Conservation (phyloP, 2,113 vertebrate genomes). For the Silurus meridionalis region DNA sequence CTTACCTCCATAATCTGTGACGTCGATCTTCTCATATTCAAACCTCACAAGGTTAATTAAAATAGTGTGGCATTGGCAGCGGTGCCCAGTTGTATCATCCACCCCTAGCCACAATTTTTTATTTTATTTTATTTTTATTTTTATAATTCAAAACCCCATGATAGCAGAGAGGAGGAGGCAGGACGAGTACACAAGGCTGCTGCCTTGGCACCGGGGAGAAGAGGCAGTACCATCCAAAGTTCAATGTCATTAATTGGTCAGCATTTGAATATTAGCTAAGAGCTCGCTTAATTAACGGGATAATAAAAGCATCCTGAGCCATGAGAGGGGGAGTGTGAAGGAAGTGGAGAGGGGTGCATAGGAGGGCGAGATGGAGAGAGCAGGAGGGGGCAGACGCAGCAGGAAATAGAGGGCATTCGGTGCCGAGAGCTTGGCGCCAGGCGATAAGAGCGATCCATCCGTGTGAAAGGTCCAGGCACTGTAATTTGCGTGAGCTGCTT, state of each 20-base stretch:
- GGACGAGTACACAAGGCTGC: constrained; percentile 30
- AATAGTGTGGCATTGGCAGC: constrained; percentile 71
- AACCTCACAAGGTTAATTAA: constrained; percentile 87
- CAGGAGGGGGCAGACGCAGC: constrained; percentile 40
- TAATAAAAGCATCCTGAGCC: constrained; percentile 75
- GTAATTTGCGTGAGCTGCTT: constrained; percentile 77
- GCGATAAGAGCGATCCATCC: constrained; percentile 64
- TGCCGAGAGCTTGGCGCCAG: constrained; percentile 41
- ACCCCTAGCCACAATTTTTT: constrained; percentile 62
- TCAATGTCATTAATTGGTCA: constrained; percentile 84
- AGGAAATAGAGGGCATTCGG: constrained; percentile 52
- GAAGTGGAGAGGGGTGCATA: constrained; percentile 60
- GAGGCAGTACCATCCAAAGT: constrained; percentile 76
- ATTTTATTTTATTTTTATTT: no score
- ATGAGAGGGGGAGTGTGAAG: constrained; percentile 52
- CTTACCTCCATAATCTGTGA: not conserved
- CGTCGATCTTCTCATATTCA: constrained; percentile 69
- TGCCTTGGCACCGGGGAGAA: constrained; percentile 64
- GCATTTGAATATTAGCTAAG: constrained; percentile 83
- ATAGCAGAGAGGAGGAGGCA: constrained; percentile 55
- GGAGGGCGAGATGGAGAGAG: constrained; percentile 47
- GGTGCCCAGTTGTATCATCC: constrained; percentile 76
- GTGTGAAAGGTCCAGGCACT: constrained; percentile 77
- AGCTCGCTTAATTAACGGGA: constrained; percentile 82
- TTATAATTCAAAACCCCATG: constrained; percentile 61